phyloP scores from a whole-genome alignment of 2,888 invertebrate species.

The Scaptomyza polygonia region DNA sequence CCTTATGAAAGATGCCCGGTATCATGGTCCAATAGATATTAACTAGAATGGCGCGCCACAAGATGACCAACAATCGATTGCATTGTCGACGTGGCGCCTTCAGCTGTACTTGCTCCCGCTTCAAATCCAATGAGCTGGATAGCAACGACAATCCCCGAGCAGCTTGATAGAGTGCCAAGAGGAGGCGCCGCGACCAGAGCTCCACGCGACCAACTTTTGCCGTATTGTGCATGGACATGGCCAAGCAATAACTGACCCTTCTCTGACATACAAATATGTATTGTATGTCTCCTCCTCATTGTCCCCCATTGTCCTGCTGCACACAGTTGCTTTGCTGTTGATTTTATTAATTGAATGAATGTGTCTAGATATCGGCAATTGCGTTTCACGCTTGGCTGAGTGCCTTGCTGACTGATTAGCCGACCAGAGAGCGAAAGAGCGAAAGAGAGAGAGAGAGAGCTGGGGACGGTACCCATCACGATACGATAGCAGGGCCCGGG shows the following conservation, averaged over 20 bases:
- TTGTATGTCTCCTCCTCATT: background rate
- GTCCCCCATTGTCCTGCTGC: constrained; percentile 22
- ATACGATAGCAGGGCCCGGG: constrained; percentile 19
- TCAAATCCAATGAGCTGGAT: constrained; percentile 47
- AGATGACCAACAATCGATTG: constrained; percentile 33
- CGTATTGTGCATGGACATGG: constrained; percentile 46
- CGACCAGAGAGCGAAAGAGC: constrained; percentile 5
- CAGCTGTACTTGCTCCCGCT: constrained; percentile 36
- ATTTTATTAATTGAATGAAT: constrained; percentile 79
- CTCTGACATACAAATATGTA: constrained; percentile 1
- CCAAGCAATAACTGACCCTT: constrained; percentile 44
- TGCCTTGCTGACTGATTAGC: constrained; percentile 73
- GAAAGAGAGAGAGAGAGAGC: background rate
- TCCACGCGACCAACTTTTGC: constrained; percentile 34
- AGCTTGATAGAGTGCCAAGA: constrained; percentile 53
- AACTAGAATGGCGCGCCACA: constrained; percentile 58
- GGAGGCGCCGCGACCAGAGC: constrained; percentile 49
- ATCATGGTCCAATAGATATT: constrained; percentile 53
- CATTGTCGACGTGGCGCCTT: constrained; percentile 29
- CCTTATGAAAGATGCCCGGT: constrained; percentile 43
- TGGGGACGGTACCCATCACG: constrained; percentile 18
- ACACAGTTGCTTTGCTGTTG: constrained; percentile 45
- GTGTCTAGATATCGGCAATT: constrained; percentile 73
- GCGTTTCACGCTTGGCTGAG: constrained; percentile 76
- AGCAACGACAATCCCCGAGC: constrained; percentile 66